Evolutionary conservation across 2,113 vertebrate genomes (phyloP).

Genomic region (Colaptes auratus): DNA sequence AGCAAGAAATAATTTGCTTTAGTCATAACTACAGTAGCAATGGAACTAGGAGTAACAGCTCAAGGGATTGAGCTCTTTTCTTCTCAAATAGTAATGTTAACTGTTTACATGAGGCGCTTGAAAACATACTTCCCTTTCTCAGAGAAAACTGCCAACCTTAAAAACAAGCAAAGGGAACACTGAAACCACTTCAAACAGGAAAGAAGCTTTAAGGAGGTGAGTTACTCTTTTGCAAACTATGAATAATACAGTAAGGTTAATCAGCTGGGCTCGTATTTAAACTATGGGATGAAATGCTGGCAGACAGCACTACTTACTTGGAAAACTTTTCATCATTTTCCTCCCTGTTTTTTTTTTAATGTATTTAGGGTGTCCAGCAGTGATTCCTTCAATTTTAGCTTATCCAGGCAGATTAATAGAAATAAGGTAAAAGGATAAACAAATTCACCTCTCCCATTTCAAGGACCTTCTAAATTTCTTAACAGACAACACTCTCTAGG

Average conservation of each 20-base stretch:
- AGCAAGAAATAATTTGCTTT: background rate
- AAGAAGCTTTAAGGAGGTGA: background rate
- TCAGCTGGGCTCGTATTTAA: background rate
- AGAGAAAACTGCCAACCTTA: background rate
- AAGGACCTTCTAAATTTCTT: background rate
- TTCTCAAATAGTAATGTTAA: background rate
- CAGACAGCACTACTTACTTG: background rate
- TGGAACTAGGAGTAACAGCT: background rate
- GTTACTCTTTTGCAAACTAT: background rate
- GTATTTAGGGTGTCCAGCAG: background rate
- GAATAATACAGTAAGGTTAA: background rate
- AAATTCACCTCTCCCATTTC: background rate
- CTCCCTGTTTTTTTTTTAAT: background rate
- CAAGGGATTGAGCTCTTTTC: background rate
- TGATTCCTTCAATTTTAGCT: background rate
- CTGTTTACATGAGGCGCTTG: background rate
- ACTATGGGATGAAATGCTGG: background rate
- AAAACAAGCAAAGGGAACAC: background rate
- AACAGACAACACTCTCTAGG: background rate
- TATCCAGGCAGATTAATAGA: background rate
- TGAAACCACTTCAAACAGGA: background rate
- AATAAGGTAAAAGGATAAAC: background rate
- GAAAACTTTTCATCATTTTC: background rate
- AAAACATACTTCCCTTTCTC: background rate
- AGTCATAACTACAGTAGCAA: background rate